Base-by-base conservation (phyloP, 2,797 vertebrate species). In the Gorsachius magnificus region DNA sequence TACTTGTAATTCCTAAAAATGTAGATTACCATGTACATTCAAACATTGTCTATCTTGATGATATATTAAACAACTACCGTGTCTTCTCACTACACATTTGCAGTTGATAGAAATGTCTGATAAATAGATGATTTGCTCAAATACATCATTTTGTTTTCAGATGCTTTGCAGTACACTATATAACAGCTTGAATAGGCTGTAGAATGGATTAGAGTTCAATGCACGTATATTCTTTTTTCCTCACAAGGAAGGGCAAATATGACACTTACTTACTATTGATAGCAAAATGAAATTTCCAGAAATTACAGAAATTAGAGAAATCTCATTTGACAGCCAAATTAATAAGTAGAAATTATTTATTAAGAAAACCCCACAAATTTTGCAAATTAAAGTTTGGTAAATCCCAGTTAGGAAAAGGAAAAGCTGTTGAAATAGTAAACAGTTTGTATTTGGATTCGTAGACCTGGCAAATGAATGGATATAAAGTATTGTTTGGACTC, bases 1-100 rank as follows among this genome's bases (percentile, higher is more conserved):
- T 94, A 89, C 45, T 87, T 95, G 92, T 93, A 75, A 79, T 93
- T 92, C 64, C 57, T 93, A 65, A 93, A 96, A 87, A 64, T 83
- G 86, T 95, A 65, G 68, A 89, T 46, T 64, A 83, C 92, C 36
- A 9, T 94, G 92, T 94, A 76, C 83, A 85, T 85, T 92, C 64
- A 64, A 90, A 89, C 41, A 33, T 17, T 94, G 86, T 91, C 88
- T 94, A 63, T 89, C 92, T 80, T 92, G 54, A 58, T 64, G 77
- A 81, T 90, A 33, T 71, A 94, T 96, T 95, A 96, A 96, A 95
- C 13, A 61, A 83, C 60, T 92, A 20, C 57, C 65, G 57, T 83
- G 78, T 56, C 64, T 80, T 80, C 90, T 93, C 68, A 75, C 68
- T 85, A 51, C 75, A 80, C 36, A 58, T 31, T 89, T 82, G 63